Evolutionary conservation across 2,797 vertebrate species (phyloP).

Genomic region (Sebastes trivittatus): DNA sequence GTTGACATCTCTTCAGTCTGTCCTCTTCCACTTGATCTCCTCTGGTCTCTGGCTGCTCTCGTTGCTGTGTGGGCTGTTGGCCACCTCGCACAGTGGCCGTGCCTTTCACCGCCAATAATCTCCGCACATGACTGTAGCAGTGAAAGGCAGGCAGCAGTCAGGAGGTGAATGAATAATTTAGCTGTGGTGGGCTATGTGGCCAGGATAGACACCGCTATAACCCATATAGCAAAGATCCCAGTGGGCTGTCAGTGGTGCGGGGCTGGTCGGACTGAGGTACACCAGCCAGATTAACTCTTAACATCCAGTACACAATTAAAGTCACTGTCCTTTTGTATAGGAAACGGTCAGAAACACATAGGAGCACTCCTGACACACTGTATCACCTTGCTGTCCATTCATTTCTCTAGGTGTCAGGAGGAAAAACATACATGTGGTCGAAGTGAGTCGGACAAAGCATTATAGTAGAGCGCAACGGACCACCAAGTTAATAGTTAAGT

Average conservation of each 20-base stretch:
- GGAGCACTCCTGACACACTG: neutral
- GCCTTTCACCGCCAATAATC: neutral
- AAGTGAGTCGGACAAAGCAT: neutral
- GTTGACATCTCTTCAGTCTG: neutral
- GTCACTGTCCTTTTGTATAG: neutral
- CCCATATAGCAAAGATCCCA: neutral
- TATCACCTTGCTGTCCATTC: neutral
- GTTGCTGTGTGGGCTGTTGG: constrained; percentile 8
- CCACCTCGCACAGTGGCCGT: neutral
- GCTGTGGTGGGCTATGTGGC: constrained; percentile 1
- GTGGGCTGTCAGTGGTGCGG: neutral
- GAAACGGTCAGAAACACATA: neutral
- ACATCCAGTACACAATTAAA: neutral
- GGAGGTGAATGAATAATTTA: constrained; percentile 47
- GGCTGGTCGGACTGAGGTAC: neutral
- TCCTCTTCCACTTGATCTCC: neutral
- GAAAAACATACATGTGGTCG: neutral
- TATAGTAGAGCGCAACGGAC: neutral
- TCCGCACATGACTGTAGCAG: neutral
- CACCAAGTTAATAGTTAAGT: neutral
- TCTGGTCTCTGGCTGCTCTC: neutral
- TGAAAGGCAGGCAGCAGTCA: constrained; percentile 4
- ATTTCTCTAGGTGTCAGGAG: neutral
- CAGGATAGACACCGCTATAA: neutral
- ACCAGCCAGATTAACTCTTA: neutral